A percentile compares a stretch with the other conserved stretches of the same genome.
phyloP scores from a whole-genome alignment of 2,113 vertebrate species.

The Hippopotamus amphibius region DNA sequence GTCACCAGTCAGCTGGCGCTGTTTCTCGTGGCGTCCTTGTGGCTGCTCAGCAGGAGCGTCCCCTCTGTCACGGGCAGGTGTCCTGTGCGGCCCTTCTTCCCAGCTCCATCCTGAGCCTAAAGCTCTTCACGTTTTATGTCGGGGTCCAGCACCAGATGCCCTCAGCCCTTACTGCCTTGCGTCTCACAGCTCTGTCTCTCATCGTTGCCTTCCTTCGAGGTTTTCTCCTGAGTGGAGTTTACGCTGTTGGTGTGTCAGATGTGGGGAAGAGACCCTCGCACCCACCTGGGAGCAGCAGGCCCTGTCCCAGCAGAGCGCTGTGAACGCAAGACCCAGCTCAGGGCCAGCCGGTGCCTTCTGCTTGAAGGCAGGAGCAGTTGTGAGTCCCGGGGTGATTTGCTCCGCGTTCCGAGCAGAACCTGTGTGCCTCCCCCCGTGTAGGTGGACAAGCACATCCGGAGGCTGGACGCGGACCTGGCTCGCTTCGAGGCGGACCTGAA shows the following conservation, averaged over 20 bases:
- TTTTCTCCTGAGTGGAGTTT: neutral
- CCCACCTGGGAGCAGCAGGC: neutral
- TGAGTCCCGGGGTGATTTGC: neutral
- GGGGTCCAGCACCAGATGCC: accelerated
- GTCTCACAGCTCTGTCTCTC: neutral
- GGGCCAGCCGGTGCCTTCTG: neutral
- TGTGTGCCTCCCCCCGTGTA: conserved; percentile 64
- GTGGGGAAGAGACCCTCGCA: too few relatives aligned
- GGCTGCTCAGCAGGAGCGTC: neutral
- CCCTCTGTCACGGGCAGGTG: neutral
- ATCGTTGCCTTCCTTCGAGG: too few relatives aligned
- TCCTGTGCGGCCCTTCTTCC: neutral
- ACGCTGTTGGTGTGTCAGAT: neutral
- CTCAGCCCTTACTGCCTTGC: neutral
- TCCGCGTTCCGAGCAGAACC: accelerated
- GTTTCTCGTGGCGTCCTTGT: neutral
- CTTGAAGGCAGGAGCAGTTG: accelerated
- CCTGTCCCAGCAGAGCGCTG: neutral
- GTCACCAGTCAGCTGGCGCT: too few relatives aligned
- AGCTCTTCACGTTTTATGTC: neutral
- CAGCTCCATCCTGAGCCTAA: neutral
- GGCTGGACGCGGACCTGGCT: conserved; percentile 96
- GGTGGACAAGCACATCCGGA: conserved; percentile 99
- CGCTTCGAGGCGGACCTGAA: conserved; percentile 98
- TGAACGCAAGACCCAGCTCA: neutral